phyloP scores from a whole-genome alignment of 1,140 invertebrate species.

The Drosophila dunni region DNA sequence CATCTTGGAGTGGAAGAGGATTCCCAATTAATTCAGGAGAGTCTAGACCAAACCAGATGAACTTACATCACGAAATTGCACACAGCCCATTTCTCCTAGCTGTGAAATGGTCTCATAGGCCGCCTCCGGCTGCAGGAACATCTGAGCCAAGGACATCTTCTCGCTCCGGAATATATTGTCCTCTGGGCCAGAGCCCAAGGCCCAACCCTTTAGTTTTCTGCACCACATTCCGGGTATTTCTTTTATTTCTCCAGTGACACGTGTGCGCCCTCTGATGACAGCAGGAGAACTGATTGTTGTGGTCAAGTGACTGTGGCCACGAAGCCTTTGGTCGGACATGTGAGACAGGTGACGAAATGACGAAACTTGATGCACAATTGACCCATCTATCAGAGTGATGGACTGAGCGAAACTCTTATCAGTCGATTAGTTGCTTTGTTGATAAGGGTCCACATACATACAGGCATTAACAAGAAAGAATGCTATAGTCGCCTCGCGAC shows the following conservation, averaged over 20 bases:
- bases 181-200: constrained; percentile 82
- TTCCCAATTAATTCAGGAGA: neutral
- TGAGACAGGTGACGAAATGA: constrained; percentile 32
- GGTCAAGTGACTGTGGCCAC: constrained; percentile 67
- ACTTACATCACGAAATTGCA: constrained; percentile 95
- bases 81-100: constrained; percentile 93
- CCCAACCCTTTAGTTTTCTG: constrained; percentile 40
- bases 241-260: constrained; percentile 20
- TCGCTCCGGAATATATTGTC: constrained; percentile 93
- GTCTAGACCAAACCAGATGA: neutral
- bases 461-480: constrained; percentile 69
- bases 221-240: constrained; percentile 31
- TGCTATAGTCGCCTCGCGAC: too few species aligned
- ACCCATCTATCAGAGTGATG: constrained; percentile 71
- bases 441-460: neutral
- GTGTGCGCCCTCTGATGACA: constrained; percentile 30
- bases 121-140: constrained; percentile 95
- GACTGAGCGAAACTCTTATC: constrained; percentile 53
- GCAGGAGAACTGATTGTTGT: constrained; percentile 61
- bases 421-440: constrained; percentile 12
- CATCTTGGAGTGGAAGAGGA: constrained; percentile 85
- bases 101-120: constrained; percentile 95
- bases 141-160: constrained; percentile 93
- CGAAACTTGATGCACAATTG: constrained; percentile 21
- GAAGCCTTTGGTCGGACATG: constrained; percentile 35